Evolutionary conservation across 2,888 invertebrate genomes (phyloP).

Genomic region (Monochamus alternatus): DNA sequence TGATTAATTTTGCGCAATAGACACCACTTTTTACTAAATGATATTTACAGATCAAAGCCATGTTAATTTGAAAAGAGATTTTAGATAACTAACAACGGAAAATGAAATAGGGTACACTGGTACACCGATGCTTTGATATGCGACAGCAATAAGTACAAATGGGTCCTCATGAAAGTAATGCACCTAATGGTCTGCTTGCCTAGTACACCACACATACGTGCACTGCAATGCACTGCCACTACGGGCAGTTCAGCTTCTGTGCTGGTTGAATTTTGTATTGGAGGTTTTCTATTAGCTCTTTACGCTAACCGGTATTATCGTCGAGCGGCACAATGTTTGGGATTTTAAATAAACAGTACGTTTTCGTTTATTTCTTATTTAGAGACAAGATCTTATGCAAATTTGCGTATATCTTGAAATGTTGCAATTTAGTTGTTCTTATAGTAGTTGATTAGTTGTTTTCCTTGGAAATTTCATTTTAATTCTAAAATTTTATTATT

Average conservation of each 20-base stretch:
- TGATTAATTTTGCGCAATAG: neutral
- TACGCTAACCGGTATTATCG: constrained; percentile 41
- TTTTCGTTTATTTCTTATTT: no score
- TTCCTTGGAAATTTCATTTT: no score
- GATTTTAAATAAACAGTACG: neutral
- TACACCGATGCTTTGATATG: constrained; percentile 49
- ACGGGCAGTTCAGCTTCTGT: constrained; percentile 28
- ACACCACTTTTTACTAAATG: neutral
- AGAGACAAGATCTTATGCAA: no score
- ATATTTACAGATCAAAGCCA: constrained; percentile 19
- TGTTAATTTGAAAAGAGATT: constrained; percentile 36
- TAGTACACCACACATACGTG: constrained; percentile 28
- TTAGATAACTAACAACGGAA: constrained; percentile 31
- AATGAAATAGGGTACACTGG: constrained; percentile 28
- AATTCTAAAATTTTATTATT: no score
- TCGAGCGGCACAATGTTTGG: constrained; percentile 44
- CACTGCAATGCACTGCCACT: constrained; percentile 2
- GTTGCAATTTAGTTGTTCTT: no score
- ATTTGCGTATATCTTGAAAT: no score
- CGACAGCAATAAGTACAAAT: constrained; percentile 58
- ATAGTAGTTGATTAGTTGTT: no score
- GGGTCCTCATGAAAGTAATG: constrained; percentile 56
- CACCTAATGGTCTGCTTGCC: constrained; percentile 54
- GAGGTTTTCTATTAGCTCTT: constrained; percentile 60
- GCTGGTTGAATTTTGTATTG: constrained; percentile 50